These are phyloP conservation scores for Drosophila micromelanica DNA, from an alignment of 1,140 invertebrate species.

Conservation along the genomic window DNA sequence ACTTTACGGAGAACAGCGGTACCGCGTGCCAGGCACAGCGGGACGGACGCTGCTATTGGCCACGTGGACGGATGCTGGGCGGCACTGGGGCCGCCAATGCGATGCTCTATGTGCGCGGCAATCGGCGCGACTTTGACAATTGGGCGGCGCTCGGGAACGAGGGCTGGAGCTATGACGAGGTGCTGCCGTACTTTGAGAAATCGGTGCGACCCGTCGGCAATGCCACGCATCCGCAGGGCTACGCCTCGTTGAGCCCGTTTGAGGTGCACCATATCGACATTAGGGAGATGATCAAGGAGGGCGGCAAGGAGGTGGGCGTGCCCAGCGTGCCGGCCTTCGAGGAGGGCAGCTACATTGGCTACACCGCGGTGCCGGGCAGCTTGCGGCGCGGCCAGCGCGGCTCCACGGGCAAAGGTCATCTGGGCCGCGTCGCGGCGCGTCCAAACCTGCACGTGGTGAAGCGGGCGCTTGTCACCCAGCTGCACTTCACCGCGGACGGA, in stretches of 20 bases:
- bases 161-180: conserved; percentile 71
- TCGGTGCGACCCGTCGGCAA: conserved; percentile 85
- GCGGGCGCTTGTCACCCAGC: conserved; percentile 86
- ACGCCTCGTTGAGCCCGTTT: conserved; percentile 52
- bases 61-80: conserved; percentile 90
- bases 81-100: conserved; percentile 93
- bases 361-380: conserved; percentile 85
- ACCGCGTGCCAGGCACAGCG: conserved; percentile 85
- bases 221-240: conserved; percentile 55
- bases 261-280: conserved; percentile 73
- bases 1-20: conserved; percentile 87
- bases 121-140: conserved; percentile 94
- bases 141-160: conserved; percentile 89
- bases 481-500: conserved; percentile 86
- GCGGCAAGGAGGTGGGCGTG: conserved; percentile 46
- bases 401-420: conserved; percentile 84
- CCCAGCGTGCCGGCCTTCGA: conserved; percentile 38
- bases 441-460: conserved; percentile 89
- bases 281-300: conserved; percentile 44
- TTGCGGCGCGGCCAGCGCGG: conserved; percentile 86
- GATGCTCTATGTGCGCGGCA: conserved; percentile 97
- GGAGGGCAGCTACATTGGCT: conserved; percentile 85
- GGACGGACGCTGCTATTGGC: conserved; percentile 87
- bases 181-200: conserved; percentile 68
- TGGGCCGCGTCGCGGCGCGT: conserved; percentile 75